These are phyloP conservation scores for Cynopterus sphinx DNA, from an alignment of 2,797 vertebrate species.

Conservation along the genomic window DNA sequence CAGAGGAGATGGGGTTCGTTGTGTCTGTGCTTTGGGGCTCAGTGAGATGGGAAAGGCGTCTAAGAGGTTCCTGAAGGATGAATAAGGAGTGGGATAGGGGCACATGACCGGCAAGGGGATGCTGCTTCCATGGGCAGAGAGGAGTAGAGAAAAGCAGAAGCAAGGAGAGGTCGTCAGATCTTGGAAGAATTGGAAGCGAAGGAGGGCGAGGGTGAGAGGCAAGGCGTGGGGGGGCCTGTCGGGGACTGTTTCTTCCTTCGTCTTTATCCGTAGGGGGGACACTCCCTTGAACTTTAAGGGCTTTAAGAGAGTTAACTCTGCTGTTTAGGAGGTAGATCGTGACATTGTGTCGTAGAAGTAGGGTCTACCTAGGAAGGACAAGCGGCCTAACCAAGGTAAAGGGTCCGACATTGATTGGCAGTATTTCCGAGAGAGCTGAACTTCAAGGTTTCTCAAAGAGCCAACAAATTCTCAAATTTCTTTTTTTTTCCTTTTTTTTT, in stretches of 20 bases:
- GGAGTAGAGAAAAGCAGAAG: not conserved
- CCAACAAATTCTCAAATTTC: not conserved
- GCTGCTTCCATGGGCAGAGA: not conserved
- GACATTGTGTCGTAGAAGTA: not conserved
- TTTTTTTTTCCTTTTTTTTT: no score
- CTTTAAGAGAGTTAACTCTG: not conserved
- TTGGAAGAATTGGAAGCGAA: not conserved
- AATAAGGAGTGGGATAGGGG: not conserved
- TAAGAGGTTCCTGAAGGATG: not conserved
- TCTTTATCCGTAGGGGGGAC: not conserved
- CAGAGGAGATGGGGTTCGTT: not conserved
- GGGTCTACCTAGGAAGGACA: not conserved
- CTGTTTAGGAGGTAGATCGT: not conserved
- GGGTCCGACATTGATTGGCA: not conserved
- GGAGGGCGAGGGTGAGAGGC: no score
- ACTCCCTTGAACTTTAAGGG: not conserved
- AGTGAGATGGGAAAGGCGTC: not conserved
- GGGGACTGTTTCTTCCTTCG: not conserved
- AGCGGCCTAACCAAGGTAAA: not conserved
- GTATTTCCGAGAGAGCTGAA: not conserved
- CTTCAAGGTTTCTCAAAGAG: not conserved
- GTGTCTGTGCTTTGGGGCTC: not conserved
- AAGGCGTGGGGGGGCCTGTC: not conserved
- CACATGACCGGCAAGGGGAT: fast-evolving
- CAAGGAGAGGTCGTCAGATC: not conserved